Conservation (phyloP, 2,888 invertebrate species). For the Trachelus iudaicus region DNA sequence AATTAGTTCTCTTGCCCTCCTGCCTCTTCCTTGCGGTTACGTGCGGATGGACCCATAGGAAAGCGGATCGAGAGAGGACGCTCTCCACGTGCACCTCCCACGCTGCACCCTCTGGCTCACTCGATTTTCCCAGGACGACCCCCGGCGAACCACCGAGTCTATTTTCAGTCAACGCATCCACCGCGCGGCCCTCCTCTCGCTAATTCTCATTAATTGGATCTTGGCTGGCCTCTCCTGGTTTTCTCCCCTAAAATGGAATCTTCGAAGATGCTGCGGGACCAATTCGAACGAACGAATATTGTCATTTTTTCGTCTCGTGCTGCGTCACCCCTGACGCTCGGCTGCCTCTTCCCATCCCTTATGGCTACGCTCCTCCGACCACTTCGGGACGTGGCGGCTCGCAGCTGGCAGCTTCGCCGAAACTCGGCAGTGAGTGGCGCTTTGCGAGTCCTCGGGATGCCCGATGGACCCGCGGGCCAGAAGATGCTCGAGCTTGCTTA, state of each 20-base stretch:
- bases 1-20: not conserved
- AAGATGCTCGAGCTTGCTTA: constrained; percentile 31
- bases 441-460: not conserved
- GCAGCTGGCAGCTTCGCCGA: no score
- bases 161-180: not conserved
- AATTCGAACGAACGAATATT: not conserved
- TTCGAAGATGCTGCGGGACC: not conserved
- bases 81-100: no score
- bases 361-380: no score
- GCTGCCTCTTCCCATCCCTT: not conserved
- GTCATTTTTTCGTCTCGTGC: not conserved
- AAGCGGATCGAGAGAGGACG: no score
- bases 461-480: not conserved
- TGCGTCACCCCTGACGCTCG: no score
- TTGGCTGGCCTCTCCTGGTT: not conserved
- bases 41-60: no score
- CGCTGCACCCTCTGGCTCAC: no score
- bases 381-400: no score
- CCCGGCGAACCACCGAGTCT: not conserved
- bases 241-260: not conserved
- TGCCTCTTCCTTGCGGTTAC: not conserved
- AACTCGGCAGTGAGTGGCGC: no score
- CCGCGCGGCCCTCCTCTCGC: no score
- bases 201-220: not conserved
- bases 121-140: no score